Conservation (phyloP, 2,888 invertebrate genomes). For the Phania funesta region DNA sequence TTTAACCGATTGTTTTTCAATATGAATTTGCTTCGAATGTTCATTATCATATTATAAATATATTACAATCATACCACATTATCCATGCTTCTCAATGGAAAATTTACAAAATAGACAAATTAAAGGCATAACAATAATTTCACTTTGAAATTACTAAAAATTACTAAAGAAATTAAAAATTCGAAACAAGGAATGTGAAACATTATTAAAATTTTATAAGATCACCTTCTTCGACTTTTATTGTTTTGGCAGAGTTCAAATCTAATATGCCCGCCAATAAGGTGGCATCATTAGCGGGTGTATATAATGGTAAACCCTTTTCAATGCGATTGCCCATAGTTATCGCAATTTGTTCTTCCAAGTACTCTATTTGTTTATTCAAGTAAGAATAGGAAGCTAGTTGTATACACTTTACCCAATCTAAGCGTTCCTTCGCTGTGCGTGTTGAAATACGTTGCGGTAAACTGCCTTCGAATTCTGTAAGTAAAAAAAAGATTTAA, state of each 20-base stretch:
- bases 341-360: conserved; percentile 82
- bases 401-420: conserved; percentile 92
- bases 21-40: conserved; percentile 6
- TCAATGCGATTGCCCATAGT: conserved; percentile 80
- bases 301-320: conserved; percentile 82
- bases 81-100: conserved; percentile 6
- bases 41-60: conserved; percentile 4
- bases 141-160: conserved; percentile 17
- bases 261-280: conserved; percentile 56
- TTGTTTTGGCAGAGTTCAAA: conserved; percentile 47
- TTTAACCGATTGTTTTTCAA: neutral
- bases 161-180: conserved; percentile 53
- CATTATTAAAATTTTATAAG: conserved; percentile 79
- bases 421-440: conserved; percentile 89
- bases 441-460: conserved; percentile 90
- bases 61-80: conserved; percentile 6
- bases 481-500: conserved; percentile 23
- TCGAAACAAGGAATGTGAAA: conserved; percentile 45
- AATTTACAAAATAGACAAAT: conserved; percentile 49
- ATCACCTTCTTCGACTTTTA: conserved; percentile 84
- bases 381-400: conserved; percentile 92
- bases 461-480: conserved; percentile 91
- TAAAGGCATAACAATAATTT: conserved; percentile 14
- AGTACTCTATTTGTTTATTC: conserved; percentile 85
- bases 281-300: conserved; percentile 82